Percentiles rank a stretch among this genome's conserved stretches.
These are phyloP conservation scores for Champsocephalus gunnari DNA, from an alignment of 2,797 vertebrate genomes.

Conservation along the genomic window DNA sequence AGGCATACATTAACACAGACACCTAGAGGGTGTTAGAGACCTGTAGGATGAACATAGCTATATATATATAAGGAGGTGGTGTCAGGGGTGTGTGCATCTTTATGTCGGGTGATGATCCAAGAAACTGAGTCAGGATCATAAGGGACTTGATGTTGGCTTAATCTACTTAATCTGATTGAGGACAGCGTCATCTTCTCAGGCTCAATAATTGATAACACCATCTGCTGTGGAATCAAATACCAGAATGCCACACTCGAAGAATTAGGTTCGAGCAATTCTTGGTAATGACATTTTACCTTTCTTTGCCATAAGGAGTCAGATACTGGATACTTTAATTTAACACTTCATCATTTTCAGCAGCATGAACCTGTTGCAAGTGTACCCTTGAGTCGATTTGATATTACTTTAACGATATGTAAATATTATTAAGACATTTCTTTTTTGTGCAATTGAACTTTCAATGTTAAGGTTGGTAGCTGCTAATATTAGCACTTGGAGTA, in stretches of 20 bases:
- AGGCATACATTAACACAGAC: conserved; percentile 51
- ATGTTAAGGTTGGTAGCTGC: not conserved
- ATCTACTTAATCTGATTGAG: conserved; percentile 79
- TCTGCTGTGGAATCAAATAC: conserved; percentile 69
- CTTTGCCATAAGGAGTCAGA: conserved; percentile 28
- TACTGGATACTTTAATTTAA: conserved; percentile 18
- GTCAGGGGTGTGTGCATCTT: conserved; percentile 18
- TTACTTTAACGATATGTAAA: too few species aligned
- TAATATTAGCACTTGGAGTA: not conserved
- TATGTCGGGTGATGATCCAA: conserved; percentile 52
- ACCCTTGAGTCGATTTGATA: not conserved
- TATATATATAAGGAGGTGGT: not conserved
- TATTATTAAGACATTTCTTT: too few species aligned
- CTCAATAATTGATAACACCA: conserved; percentile 82
- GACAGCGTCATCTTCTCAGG: conserved; percentile 58
- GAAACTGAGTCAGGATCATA: conserved; percentile 51
- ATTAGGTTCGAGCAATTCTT: conserved; percentile 53
- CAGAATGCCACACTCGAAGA: conserved; percentile 53
- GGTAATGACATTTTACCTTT: conserved; percentile 59
- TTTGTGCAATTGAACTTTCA: not conserved
- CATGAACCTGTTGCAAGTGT: not conserved
- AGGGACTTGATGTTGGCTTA: conserved; percentile 68
- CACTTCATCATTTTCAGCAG: conserved; percentile 2
- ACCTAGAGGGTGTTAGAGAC: conserved; percentile 1
- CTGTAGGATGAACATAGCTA: too few species aligned